These are phyloP conservation scores for Linurgus olivaceus DNA, from an alignment of 2,797 vertebrate genomes.

Conservation along the genomic window DNA sequence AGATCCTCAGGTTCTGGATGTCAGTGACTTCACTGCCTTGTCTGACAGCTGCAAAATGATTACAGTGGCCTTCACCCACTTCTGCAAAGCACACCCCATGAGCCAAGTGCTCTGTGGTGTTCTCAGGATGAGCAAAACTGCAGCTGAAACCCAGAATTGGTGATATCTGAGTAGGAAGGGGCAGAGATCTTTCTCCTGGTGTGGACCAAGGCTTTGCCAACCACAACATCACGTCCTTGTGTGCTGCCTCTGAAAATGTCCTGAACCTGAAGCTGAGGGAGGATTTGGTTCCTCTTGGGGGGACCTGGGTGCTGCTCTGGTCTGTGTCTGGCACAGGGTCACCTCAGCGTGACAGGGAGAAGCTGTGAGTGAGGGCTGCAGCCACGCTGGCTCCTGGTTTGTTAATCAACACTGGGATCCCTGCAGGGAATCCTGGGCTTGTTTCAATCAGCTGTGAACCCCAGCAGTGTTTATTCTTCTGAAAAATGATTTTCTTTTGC, in stretches of 20 bases:
- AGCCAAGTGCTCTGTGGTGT: neutral
- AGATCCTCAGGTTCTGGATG: neutral
- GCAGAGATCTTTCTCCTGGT: neutral
- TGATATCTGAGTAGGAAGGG: neutral
- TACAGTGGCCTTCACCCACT: neutral
- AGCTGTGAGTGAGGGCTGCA: neutral
- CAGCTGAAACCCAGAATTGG: neutral
- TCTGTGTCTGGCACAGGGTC: neutral
- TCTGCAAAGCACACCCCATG: neutral
- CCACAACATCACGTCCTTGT: neutral
- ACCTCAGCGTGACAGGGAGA: neutral
- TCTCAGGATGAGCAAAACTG: neutral
- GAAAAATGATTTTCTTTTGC: neutral
- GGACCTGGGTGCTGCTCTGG: neutral
- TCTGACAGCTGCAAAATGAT: neutral
- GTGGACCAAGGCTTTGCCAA: neutral
- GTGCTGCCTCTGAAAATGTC: neutral
- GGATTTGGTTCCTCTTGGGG: neutral
- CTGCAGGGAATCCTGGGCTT: neutral
- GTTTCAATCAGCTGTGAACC: neutral
- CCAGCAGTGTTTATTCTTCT: conserved; percentile 3
- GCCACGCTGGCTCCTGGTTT: neutral
- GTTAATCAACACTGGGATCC: neutral
- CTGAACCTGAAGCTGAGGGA: neutral
- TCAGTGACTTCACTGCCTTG: neutral